Base-by-base conservation (phyloP, 2,888 invertebrate species). In the Apocheima hispidaria region DNA sequence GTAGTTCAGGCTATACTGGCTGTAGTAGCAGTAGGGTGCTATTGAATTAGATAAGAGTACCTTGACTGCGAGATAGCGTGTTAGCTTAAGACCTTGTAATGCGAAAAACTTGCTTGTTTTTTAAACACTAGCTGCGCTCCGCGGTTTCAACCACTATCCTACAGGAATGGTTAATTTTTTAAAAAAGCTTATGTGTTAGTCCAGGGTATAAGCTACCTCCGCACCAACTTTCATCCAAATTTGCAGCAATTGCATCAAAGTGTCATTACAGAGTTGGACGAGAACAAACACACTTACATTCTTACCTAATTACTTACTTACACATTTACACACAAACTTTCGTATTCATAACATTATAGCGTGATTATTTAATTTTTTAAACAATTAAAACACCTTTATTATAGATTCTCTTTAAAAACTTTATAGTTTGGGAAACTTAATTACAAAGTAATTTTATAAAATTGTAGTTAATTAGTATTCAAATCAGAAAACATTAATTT, bases 31-130 rank as follows among this genome's bases (percentile, higher is more conserved):
- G 74, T 79, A 77, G 82, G 82, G 83, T 81, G 82, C 80, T 81
- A 83, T 82, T 86, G 81, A 81, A 78, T 78, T 74, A 85, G 88
- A 87, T 85, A 86, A 84, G 79, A 77, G 77, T 83, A 82, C 83
- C 85, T 86, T 84, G 51, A 40, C 40, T 40, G 85, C 81, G 78
- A 81, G 79, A 82, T 82, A 79, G 77, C 72, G 75, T 70, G 80
- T 70, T 72, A 62, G 35, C 70, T 57, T 64, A 63, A 72, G 77
- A 73, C 75, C 74, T 77, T 78, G 75, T 68, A 68, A 72, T 72
- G 68, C 65, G 63, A 71, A 69, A 70, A 65, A 71, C 72, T 75
- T 63, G 68, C 69, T 74, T 65, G 66, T 65, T 70, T 64, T 68
- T 40, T 57, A 56, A 43, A 35, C 49, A 60, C 62, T 54, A 54